phyloP scores from a whole-genome alignment of 2,113 vertebrate genomes.

The Jacana jacana region DNA sequence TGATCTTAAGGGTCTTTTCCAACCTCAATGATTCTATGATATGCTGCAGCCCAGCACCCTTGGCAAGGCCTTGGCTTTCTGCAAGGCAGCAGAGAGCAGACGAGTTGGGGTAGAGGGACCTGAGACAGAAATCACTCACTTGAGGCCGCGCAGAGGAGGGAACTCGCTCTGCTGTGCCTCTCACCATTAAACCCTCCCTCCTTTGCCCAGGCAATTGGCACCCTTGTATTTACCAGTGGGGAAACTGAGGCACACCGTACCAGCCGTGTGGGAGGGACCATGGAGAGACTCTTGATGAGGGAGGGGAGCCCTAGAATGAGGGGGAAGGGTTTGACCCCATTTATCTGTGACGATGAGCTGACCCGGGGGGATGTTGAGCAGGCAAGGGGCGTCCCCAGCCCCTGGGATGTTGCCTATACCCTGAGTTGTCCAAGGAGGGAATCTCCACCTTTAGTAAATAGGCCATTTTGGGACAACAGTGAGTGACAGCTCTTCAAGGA shows the following conservation, averaged over 20 bases:
- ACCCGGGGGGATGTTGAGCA: no score
- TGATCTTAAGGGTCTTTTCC: neutral
- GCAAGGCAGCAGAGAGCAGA: neutral
- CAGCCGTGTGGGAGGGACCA: no score
- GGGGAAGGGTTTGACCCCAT: no score
- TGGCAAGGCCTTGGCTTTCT: neutral
- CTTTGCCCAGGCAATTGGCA: neutral
- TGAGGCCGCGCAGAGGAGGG: neutral
- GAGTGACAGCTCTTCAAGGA: accelerated
- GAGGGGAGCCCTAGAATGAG: no score
- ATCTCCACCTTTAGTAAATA: neutral
- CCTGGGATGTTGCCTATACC: neutral
- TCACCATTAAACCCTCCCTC: neutral
- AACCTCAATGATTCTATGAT: neutral
- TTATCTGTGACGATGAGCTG: accelerated
- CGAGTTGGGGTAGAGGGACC: neutral
- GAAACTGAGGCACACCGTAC: neutral
- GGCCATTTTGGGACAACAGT: accelerated
- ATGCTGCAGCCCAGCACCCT: no score
- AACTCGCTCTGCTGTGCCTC: accelerated
- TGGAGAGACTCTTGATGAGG: no score
- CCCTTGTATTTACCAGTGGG: accelerated
- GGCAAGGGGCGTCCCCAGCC: no score
- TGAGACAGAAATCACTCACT: accelerated
- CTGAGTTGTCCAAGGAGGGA: neutral